A percentile compares a stretch with the other conserved stretches of the same genome.
phyloP scores from a whole-genome alignment of 2,797 vertebrate species.

The Gadopsis marmoratus region DNA sequence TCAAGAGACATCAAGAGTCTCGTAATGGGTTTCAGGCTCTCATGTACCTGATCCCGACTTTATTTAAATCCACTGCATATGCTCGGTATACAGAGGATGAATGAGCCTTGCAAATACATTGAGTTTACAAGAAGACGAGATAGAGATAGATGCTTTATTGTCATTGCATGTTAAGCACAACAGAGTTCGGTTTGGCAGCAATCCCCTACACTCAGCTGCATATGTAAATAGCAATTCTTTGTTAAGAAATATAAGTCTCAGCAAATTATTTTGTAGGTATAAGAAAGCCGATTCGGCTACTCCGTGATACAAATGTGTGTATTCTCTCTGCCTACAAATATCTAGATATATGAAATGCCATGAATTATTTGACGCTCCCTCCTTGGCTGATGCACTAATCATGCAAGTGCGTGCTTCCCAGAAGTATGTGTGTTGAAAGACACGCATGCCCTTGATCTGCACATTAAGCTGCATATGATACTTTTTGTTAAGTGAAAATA shows the following conservation, averaged over 20 bases:
- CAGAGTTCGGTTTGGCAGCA: too few relatives aligned
- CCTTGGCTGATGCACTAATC: slow-evolving; percentile 22
- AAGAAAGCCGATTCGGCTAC: slow-evolving; percentile 3
- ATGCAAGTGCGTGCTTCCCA: not conserved
- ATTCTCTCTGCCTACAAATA: slow-evolving; percentile 3
- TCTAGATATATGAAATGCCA: slow-evolving; percentile 5
- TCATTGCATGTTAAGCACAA: too few relatives aligned
- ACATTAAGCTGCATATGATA: slow-evolving; percentile 21
- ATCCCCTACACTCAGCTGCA: too few relatives aligned
- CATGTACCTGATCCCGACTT: not conserved
- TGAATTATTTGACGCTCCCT: slow-evolving; percentile 18
- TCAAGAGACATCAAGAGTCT: slow-evolving; percentile 10
- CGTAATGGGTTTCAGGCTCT: slow-evolving; percentile 20
- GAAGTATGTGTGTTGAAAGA: not conserved
- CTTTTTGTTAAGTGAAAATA: slow-evolving; percentile 20
- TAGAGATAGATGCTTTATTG: too few relatives aligned
- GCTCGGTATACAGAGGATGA: not conserved
- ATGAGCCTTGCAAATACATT: not conserved
- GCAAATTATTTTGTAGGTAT: slow-evolving; percentile 9
- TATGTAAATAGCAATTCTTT: too few relatives aligned
- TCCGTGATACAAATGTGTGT: not conserved
- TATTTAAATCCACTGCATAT: slow-evolving; percentile 13
- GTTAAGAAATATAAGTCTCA: not conserved
- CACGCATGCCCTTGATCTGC: slow-evolving; percentile 36
- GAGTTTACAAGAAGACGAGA: not conserved